Percentiles rank a stretch among this genome's conserved stretches.
Conservation (phyloP, 2,888 invertebrate species). For the Hypolimnas misippus region DNA sequence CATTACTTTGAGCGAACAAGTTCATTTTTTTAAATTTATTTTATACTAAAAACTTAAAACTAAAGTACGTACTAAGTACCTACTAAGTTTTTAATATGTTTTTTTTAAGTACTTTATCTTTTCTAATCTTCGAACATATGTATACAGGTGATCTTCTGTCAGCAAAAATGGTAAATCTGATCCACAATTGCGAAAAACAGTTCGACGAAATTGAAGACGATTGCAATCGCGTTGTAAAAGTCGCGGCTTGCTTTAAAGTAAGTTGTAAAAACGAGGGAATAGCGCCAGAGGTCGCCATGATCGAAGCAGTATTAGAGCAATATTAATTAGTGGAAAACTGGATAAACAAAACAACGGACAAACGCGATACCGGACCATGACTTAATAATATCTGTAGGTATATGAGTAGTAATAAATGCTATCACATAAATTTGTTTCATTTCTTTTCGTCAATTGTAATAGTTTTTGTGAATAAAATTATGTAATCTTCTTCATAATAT, state of each 20-base stretch:
- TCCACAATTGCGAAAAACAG: conserved; percentile 75
- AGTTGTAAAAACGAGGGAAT: conserved; percentile 67
- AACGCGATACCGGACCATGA: not conserved
- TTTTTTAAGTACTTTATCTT: too few relatives aligned
- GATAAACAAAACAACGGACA: not conserved
- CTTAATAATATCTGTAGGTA: not conserved
- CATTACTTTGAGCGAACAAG: too few relatives aligned
- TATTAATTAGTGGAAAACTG: conserved; percentile 48
- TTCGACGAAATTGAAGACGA: conserved; percentile 65
- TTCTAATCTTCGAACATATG: too few relatives aligned
- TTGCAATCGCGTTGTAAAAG: conserved; percentile 71
- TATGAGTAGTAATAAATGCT: not conserved
- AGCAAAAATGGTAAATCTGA: conserved; percentile 64
- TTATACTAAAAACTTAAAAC: too few relatives aligned
- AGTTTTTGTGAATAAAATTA: too few relatives aligned
- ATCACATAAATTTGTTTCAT: not conserved
- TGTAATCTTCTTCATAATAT: too few relatives aligned
- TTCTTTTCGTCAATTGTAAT: not conserved
- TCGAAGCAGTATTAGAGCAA: conserved; percentile 73
- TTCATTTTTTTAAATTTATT: too few relatives aligned
- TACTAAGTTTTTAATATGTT: too few relatives aligned
- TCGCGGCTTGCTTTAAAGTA: conserved; percentile 72
- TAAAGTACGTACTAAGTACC: too few relatives aligned
- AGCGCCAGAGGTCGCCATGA: conserved; percentile 75
- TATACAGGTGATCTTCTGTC: conserved; percentile 71